Evolutionary conservation across 92 coral and sea anemone species (phyloP), one percentile per base, ranked within the genome.

Genomic region (Ricordea florida): DNA sequence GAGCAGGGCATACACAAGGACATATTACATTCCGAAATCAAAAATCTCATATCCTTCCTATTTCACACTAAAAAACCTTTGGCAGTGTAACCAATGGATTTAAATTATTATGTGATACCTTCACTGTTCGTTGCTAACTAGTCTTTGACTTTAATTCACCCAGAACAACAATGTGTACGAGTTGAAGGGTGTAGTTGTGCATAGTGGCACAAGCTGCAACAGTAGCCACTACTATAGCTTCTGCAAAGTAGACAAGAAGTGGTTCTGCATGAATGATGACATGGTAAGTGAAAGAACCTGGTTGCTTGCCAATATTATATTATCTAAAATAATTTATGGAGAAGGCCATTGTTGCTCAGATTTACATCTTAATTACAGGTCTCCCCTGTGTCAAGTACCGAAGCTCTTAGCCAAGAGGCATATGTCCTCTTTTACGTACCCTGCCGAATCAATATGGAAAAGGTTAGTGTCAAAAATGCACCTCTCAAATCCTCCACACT

Each of bases 211-310:
- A 32, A 58, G 22, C 66, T 37, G 40, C 40, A 58, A 58, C 66
- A 10, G 22, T 58, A 41, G 45, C 17, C 66, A 28, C 40, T 58
- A 58, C 40, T 32, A 28, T 11, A 58, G 20, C 66, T 58, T 26
- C 41, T 32, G 34, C 40, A 32, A 37, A 37, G 40, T 28, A 58
- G 34, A 20, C 40, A 21, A 58, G 40, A 13, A 32, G 40, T 28
- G 42, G 66, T 58, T 28, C 40, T 58, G 34, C 34, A 58, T 37
- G 40, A 58, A 58, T 32, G 66, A 58, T 58, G 66, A 56, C 40
- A 58, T 17, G 66, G 66, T 1, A 58, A 28, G 66, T 58, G 49
- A 43, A 43, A 13, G 49, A 43, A 43, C 49, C 49, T 43, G 49
- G 49, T 43, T 43, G 49, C 49, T 43, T 43, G 49, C 49, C 49